Evolutionary conservation across 2,113 vertebrate genomes (phyloP), one percentile per base, ranked within the genome.

Genomic region (Capricornis sumatraensis): DNA sequence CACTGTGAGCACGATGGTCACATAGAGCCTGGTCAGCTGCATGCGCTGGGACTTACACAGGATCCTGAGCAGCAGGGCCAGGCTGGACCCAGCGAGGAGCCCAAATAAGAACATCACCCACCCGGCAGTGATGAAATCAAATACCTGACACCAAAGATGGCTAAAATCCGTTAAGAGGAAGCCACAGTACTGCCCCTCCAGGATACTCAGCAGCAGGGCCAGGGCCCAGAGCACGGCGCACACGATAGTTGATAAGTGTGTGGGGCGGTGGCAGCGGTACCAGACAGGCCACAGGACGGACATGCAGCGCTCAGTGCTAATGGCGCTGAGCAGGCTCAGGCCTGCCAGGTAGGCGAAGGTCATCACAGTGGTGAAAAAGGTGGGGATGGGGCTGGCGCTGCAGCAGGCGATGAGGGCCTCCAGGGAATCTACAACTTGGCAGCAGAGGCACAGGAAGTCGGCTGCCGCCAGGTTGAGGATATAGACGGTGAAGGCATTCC

Each of bases 61-160:
- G 27, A 74, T 5, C 12, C 28, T 87, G 50, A 27, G 1, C 60
- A 94, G 17, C 67, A 86, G 50, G 23, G 15, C 36, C 52, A 98
- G 67, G 78, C 83, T 96, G 71, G 83, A 89, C 6, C 27, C 94
- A 14, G 28, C 64, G 4, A 96, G 79, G 83, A 84, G 19, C 55
- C 58, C 19, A 53, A 79, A 87, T 23, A 62, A 7, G 40, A 97
- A 12, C 14, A 45, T 28, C 25, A 89, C 62, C 62, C 94, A 92
- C 0, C 6, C 0, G 0, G n/a, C 27, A 21, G 3, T 4, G 33
- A 87, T 15, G 8, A 82, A 81, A 57, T 89, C 40, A 28, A 97
- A 13, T 0, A 0, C 30, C 2, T 0, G 2, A 40, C 90, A 64
- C 83, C 36, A 92, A 28, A 4, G 6, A 3, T 0, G 0, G 2